A percentile compares a stretch with the other conserved stretches of the same genome.
phyloP scores from a whole-genome alignment of 2,888 invertebrate genomes.

The Phortica okadai region DNA sequence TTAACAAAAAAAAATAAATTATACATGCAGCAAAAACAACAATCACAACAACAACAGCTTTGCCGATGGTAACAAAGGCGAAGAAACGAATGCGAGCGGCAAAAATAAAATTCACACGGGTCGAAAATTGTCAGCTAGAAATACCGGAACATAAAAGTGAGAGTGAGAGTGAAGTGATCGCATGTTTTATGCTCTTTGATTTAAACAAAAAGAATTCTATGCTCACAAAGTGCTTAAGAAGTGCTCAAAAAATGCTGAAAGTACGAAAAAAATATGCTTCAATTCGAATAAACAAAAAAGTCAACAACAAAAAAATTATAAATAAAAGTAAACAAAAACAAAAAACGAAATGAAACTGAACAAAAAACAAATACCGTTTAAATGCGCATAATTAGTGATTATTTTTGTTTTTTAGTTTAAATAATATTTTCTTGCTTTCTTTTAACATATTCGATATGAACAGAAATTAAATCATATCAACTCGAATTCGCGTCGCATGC shows the following conservation, averaged over 20 bases:
- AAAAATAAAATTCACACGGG: not conserved
- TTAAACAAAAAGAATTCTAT: not conserved
- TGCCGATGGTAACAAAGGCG: not conserved
- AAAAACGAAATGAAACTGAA: not conserved
- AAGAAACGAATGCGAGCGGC: not conserved
- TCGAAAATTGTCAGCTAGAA: not conserved
- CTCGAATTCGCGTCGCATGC: no score
- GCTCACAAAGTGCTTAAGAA: not conserved
- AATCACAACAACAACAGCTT: not conserved
- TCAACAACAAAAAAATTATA: not conserved
- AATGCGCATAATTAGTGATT: slow-evolving; percentile 22
- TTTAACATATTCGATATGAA: no score
- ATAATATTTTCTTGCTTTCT: no score
- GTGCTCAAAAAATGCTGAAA: slow-evolving; percentile 20
- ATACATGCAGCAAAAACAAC: not conserved
- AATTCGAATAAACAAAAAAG: not conserved
- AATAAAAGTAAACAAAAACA: slow-evolving; percentile 17
- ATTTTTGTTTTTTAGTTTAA: no score
- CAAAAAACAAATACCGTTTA: not conserved
- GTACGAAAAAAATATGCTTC: not conserved
- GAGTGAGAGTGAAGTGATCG: not conserved
- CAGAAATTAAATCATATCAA: no score
- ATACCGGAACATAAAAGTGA: not conserved
- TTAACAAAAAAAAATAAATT: no score
- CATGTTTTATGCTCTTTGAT: not conserved